Evolutionary conservation across 2,888 invertebrate species (phyloP).

Genomic region (Hemaris fuciformis): DNA sequence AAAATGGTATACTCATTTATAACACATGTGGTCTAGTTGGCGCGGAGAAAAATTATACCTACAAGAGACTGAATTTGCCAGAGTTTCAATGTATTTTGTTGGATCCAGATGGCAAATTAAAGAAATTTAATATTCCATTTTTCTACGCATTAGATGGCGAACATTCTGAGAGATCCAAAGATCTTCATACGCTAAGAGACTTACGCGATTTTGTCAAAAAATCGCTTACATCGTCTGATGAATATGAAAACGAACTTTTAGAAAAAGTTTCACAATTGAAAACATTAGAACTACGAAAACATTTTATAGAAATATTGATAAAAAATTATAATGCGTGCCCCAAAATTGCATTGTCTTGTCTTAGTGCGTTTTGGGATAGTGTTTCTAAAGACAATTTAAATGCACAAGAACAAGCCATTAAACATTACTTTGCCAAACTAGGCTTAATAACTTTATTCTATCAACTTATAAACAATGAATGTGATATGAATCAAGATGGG

Average conservation of each 20-base stretch:
- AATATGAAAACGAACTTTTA: slow-evolving; percentile 75
- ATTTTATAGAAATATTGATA: slow-evolving; percentile 86
- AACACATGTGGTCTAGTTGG: slow-evolving; percentile 92
- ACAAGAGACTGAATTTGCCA: slow-evolving; percentile 81
- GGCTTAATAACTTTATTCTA: slow-evolving; percentile 60
- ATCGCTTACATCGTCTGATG: slow-evolving; percentile 71
- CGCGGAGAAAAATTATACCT: slow-evolving; percentile 78
- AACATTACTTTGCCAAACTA: slow-evolving; percentile 59
- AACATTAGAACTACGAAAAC: slow-evolving; percentile 86
- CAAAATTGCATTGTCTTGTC: slow-evolving; percentile 78
- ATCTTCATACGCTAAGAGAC: slow-evolving; percentile 92
- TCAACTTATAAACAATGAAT: slow-evolving; percentile 56
- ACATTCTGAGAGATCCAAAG: slow-evolving; percentile 92
- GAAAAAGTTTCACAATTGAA: slow-evolving; percentile 84
- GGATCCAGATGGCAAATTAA: slow-evolving; percentile 91
- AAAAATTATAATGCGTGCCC: slow-evolving; percentile 84
- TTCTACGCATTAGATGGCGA: slow-evolving; percentile 94
- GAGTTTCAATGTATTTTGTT: slow-evolving; percentile 89
- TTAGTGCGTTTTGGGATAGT: slow-evolving; percentile 73
- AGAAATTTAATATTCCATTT: slow-evolving; percentile 93
- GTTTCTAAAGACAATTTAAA: slow-evolving; percentile 38
- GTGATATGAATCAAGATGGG: slow-evolving; percentile 60
- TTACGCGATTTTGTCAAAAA: slow-evolving; percentile 85
- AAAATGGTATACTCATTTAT: slow-evolving; percentile 90
- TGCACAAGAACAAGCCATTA: slow-evolving; percentile 45